Base-by-base conservation (phyloP, 2,113 vertebrate genomes). In the Chaetorhynchus papuensis region DNA sequence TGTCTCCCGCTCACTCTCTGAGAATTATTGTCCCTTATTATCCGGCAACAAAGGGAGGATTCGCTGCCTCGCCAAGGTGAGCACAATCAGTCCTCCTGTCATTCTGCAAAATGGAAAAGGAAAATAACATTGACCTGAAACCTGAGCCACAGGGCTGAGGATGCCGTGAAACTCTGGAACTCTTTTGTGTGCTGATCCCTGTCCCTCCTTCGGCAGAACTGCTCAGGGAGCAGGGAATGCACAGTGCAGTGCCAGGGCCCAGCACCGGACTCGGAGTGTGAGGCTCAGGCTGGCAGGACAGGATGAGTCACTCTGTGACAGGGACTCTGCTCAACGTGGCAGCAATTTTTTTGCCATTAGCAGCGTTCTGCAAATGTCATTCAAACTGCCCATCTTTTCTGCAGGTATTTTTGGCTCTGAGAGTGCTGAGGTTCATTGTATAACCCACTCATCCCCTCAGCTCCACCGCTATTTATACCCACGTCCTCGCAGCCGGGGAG, bases 21-120 rank as follows among this genome's bases (percentile, higher is more conserved):
- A 81, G 90, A 93, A 94, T 95, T 94, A 93, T 93, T 83, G 92
- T 94, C 92, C 81, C 72, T 88, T 92, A 93, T 96, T 96, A 88
- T 93, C 15, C 71, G 5, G 79, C 90, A 56, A 90, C 94, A 96
- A 93, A 75, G 68, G 93, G 13, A 86, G 84, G 89, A 91, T 68
- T 87, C n/a, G 4, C 89, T 65, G 66, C 87, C 82, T 72, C 22
- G 24, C 94, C 14, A 37, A 95, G 95, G 95, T 87, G 94, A 96
- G 85, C 10, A 2, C 6, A 10, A 93, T 83, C 82, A n/a, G 42
- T 80, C 80, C 88, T 92, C 85, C 75, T 64, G 71, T 81, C 92
- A 88, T 23, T 86, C 35, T 44, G 44, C 90, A 53, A 44, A 86
- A 83, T 77, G 60, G 75, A 66, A 93, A 79, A 44, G 88, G 95